phyloP scores from a whole-genome alignment of 2,888 invertebrate genomes.

The Elmis aenea region DNA sequence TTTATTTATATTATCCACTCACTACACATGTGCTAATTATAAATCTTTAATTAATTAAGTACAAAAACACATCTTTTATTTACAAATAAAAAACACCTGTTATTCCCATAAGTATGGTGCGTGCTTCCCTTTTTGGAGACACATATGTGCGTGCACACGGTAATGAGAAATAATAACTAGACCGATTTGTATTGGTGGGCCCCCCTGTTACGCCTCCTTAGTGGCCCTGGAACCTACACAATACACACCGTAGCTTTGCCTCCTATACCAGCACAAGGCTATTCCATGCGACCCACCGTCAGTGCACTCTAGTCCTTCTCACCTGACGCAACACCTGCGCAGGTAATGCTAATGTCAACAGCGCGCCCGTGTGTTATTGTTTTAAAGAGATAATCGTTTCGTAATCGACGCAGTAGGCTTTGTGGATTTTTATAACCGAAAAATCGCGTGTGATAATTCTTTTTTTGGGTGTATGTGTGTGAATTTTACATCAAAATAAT shows the following conservation, averaged over 20 bases:
- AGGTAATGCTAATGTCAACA: conserved; percentile 20
- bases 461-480: too few relatives aligned
- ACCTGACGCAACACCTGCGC: conserved; percentile 44
- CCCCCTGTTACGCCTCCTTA: conserved; percentile 28
- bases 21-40: too few relatives aligned
- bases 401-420: conserved; percentile 3
- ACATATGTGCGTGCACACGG: too few relatives aligned
- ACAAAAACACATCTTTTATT: too few relatives aligned
- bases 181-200: neutral
- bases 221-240: conserved; percentile 34
- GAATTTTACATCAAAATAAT: neutral
- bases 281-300: conserved; percentile 20
- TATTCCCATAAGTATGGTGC: too few relatives aligned
- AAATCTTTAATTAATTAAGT: too few relatives aligned
- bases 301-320: conserved; percentile 40
- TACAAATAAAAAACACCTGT: too few relatives aligned
- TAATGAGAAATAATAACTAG: too few relatives aligned
- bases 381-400: conserved; percentile 4
- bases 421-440: conserved; percentile 1
- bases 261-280: conserved; percentile 15
- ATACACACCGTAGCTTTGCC: neutral
- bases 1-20: too few relatives aligned
- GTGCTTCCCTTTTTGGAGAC: too few relatives aligned
- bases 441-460: too few relatives aligned
- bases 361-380: conserved; percentile 16